Evolutionary conservation across 2,888 invertebrate species (phyloP).

Genomic region (Philhelius pedissequus): DNA sequence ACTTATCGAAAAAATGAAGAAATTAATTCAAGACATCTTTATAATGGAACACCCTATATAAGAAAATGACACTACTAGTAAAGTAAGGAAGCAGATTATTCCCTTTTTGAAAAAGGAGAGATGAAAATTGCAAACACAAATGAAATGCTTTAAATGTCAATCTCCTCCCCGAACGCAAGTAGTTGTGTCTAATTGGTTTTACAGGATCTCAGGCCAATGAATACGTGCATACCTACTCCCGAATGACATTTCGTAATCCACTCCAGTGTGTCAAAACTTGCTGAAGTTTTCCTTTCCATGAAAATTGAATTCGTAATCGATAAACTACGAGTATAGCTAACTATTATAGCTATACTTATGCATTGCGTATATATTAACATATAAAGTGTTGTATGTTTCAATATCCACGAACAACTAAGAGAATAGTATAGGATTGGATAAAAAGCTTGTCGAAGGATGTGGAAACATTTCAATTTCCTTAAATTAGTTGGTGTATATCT

Average conservation of each 20-base stretch:
- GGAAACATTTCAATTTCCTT: slow-evolving; percentile 30
- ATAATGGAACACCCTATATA: neutral
- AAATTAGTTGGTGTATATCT: slow-evolving; percentile 4
- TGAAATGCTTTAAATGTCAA: slow-evolving; percentile 61
- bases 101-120: neutral
- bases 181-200: slow-evolving; percentile 65
- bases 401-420: neutral
- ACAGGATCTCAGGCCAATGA: slow-evolving; percentile 18
- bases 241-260: slow-evolving; percentile 33
- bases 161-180: slow-evolving; percentile 53
- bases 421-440: neutral
- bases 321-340: neutral
- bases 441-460: slow-evolving; percentile 20
- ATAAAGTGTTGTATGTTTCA: neutral
- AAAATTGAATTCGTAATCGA: slow-evolving; percentile 33
- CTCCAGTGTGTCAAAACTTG: slow-evolving; percentile 29
- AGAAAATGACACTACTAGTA: neutral
- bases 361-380: neutral
- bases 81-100: slow-evolving; percentile 4
- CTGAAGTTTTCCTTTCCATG: neutral
- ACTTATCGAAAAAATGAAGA: too few relatives aligned
- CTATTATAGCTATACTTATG: neutral
- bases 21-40: too few relatives aligned
- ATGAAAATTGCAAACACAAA: slow-evolving; percentile 63
- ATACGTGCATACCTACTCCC: neutral